phyloP scores from a whole-genome alignment of 2,797 vertebrate species.

The Dromococcyx pavoninus region DNA sequence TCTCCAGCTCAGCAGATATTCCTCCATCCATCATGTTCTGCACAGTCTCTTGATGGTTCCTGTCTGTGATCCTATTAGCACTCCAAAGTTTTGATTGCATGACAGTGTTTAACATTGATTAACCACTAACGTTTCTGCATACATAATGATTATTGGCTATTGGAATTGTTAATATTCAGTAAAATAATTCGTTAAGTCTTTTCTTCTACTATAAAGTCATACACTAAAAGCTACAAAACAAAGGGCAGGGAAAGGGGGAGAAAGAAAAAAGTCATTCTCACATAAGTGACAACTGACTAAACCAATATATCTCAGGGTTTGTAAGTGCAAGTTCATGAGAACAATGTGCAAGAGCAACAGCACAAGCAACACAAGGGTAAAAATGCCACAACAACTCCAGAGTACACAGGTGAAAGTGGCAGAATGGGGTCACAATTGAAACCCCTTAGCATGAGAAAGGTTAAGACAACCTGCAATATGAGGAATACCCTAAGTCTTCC shows the following conservation, averaged over 20 bases:
- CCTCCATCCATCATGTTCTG: not conserved
- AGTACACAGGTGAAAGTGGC: not conserved
- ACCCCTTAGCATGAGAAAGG: not conserved
- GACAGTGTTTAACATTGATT: not conserved
- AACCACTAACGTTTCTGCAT: not conserved
- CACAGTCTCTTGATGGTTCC: not conserved
- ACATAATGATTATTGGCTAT: not conserved
- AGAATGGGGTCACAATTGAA: not conserved
- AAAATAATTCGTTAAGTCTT: not conserved
- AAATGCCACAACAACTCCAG: not conserved
- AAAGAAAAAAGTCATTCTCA: not conserved
- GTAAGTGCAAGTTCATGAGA: not conserved
- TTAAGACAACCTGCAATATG: not conserved
- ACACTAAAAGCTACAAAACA: not conserved
- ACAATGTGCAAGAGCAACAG: fast-evolving
- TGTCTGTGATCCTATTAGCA: not conserved
- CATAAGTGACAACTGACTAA: not conserved
- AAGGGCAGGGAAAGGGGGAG: not conserved
- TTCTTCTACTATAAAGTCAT: not conserved
- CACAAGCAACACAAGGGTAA: not conserved
- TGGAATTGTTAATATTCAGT: not conserved
- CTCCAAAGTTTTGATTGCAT: not conserved
- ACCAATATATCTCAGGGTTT: not conserved
- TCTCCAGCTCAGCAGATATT: not conserved
- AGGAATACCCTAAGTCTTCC: not conserved